Conservation (phyloP, 2,888 invertebrate species). For the Drosophila cyrtoloma region DNA sequence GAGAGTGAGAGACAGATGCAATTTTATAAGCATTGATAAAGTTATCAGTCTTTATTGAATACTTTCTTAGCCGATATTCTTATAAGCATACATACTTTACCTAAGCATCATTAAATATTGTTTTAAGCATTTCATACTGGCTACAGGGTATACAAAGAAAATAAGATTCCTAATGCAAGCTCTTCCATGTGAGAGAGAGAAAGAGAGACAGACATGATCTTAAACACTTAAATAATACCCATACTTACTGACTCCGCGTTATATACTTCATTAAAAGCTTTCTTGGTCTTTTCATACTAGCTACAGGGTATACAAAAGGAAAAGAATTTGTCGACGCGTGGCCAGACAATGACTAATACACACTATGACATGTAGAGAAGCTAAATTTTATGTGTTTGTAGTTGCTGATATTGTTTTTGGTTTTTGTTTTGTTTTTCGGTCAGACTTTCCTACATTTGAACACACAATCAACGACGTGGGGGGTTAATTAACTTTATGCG, state of each 20-base stretch:
- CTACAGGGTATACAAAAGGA: conserved; percentile 20
- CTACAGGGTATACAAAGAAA: background rate
- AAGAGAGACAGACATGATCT: background rate
- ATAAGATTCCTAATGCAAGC: too few relatives aligned
- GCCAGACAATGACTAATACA: conserved; percentile 72
- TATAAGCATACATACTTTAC: background rate
- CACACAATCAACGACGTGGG: conserved; percentile 49
- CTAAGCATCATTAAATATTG: background rate
- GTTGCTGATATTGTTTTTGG: conserved; percentile 18
- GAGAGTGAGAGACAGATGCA: background rate
- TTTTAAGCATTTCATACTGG: background rate
- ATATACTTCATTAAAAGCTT: background rate
- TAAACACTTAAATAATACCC: background rate
- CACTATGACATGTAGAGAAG: conserved; percentile 18
- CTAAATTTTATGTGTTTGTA: conserved; percentile 12
- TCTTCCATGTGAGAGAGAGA: background rate
- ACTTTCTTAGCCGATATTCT: background rate
- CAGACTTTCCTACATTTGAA: conserved; percentile 32
- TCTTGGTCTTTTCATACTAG: background rate
- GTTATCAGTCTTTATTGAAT: background rate
- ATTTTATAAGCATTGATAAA: background rate
- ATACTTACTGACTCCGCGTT: background rate
- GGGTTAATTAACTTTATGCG: conserved; percentile 56
- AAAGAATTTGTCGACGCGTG: conserved; percentile 59
- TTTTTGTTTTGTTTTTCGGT: conserved; percentile 12